These are phyloP conservation scores for Oedothorax gibbosus DNA, from an alignment of 1,140 invertebrate species.

Conservation along the genomic window DNA sequence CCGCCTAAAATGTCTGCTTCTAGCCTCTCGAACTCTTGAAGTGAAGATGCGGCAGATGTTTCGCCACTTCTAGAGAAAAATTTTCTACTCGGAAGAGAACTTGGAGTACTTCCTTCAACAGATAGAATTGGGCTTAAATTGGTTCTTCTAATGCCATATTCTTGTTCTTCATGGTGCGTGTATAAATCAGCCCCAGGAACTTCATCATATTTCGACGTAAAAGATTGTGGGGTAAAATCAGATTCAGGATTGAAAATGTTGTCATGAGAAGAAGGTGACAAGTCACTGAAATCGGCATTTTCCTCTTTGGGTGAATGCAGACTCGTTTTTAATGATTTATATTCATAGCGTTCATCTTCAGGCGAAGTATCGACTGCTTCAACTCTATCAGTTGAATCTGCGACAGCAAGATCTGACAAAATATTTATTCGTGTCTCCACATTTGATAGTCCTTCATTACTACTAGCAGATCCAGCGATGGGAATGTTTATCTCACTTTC, in stretches of 20 bases:
- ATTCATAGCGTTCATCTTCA: conserved; percentile 60
- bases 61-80: conserved; percentile 59
- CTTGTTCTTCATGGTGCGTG: conserved; percentile 77
- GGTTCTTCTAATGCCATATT: conserved; percentile 52
- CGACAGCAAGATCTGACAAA: conserved; percentile 34
- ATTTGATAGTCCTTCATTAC: conserved; percentile 34
- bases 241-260: conserved; percentile 54
- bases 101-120: conserved; percentile 72
- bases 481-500: conserved; percentile 49
- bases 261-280: conserved; percentile 8
- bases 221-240: conserved; percentile 28
- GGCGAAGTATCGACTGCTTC: conserved; percentile 59
- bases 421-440: conserved; percentile 19
- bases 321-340: conserved; percentile 5
- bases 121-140: conserved; percentile 44
- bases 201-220: conserved; percentile 54
- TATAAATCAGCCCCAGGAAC: conserved; percentile 52
- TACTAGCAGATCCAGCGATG: conserved; percentile 19
- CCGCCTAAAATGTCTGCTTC: conserved; percentile 67
- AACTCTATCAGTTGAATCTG: conserved; percentile 48
- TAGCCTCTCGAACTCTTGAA: conserved; percentile 71
- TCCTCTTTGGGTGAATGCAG: conserved; percentile 2
- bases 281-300: background rate
- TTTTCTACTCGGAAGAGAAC: conserved; percentile 31
- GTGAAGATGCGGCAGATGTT: conserved; percentile 66